Percentiles rank a stretch among this genome's conserved stretches.
phyloP scores from a whole-genome alignment of 2,888 invertebrate species.

The Drosophila antonietae region DNA sequence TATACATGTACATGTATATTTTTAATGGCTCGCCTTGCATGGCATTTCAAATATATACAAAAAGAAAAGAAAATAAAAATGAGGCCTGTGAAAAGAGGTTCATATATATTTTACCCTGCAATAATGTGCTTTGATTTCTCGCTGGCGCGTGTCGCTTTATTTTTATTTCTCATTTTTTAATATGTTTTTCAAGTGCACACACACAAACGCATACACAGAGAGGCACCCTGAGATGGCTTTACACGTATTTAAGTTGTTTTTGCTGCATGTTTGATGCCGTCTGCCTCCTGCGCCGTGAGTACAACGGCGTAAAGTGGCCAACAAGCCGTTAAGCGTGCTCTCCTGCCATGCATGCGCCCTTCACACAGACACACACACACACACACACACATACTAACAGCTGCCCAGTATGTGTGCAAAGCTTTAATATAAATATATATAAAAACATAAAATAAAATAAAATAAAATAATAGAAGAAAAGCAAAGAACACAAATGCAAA shows the following conservation, averaged over 20 bases:
- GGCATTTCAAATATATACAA: conserved; percentile 33
- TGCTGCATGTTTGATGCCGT: conserved; percentile 44
- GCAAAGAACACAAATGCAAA: conserved; percentile 15
- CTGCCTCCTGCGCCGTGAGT: conserved; percentile 45
- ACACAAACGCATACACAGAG: conserved; percentile 2
- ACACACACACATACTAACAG: background rate
- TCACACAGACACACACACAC: conserved; percentile 12
- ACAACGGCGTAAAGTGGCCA: conserved; percentile 74
- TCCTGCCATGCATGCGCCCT: conserved; percentile 45
- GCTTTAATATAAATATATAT: conserved; percentile 4
- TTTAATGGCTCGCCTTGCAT: conserved; percentile 53
- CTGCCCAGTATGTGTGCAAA: background rate
- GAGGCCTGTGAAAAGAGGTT: background rate
- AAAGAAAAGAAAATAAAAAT: background rate
- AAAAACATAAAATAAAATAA: background rate
- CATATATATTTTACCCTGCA: conserved; percentile 37
- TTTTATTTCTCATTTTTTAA: conserved; percentile 32
- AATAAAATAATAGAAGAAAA: conserved; percentile 12
- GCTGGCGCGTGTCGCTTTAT: conserved; percentile 27
- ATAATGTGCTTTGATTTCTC: conserved; percentile 62
- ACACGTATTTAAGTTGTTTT: conserved; percentile 2
- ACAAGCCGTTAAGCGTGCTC: conserved; percentile 74
- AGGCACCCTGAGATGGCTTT: background rate
- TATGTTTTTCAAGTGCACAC: conserved; percentile 42
- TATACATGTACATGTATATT: conserved; percentile 49